Evolutionary conservation across 2,888 invertebrate species (phyloP), one percentile per base, ranked within the genome.

Genomic region (Tubulanus polymorphus): DNA sequence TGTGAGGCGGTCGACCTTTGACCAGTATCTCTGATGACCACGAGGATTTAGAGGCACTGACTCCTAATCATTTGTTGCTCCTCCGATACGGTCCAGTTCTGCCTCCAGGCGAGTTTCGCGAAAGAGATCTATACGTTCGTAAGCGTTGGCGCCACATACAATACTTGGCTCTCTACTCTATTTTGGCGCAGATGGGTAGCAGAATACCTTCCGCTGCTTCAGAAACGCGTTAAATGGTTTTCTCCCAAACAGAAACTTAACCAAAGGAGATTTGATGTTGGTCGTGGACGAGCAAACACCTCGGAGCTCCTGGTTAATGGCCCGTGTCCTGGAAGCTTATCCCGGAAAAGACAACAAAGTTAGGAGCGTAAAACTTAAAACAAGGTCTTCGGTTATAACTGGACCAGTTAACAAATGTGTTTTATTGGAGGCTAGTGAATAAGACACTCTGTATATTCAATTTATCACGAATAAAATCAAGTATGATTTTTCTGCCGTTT

Each of bases 51-150:
- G 25, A 48, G 12, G 25, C 48, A 1, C 52, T 72, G 1, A 69
- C 69, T 0, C 71, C 72, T 3, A 66, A 63, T 10, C 72, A 73
- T 59, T 69, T 73, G 53, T 53, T 73, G 8, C 69, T 72, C 15
- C 10, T 48, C 10, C 10, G 27, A 26, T 10, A 8, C 10, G 27
- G 8, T 23, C 27, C 48, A 10, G 10, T 20, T n/a, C 18, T 37
- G 8, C 50, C 50, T 8, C 29, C n/a, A 8, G 30, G 49, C 10
- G 18, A 5, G 6, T 37, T 29, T 25, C n/a, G 6, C 10, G 37
- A 6, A 15, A 27, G 18, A 10, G 37, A 53, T 37, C 23, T 18
- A 18, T 51, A 35, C 30, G n/a, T n/a, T n/a, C 18, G 51, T 15
- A 12, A 29, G 5, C 6, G 18, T 12, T 54, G 48, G 48, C 20